phyloP scores from a whole-genome alignment of 2,113 vertebrate genomes.

The rabbit (Oryctolagus cuniculus) region mOryCun1.1 NC_091447.1:13023001-13023500 shows the following conservation, averaged over 20 bases:
- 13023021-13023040: not conserved
- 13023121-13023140: not conserved
- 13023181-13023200: not conserved
- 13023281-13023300: constrained; percentile 29
- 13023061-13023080: not conserved
- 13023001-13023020: not conserved
- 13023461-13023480: not conserved
- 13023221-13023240: not conserved
- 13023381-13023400: not conserved
- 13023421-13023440: constrained; percentile 30
- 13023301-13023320: not conserved
- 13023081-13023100: not conserved
- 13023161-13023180: not conserved
- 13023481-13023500: not conserved
- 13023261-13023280: not conserved
- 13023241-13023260: not conserved
- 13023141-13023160: not conserved
- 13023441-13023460: not conserved
- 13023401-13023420: not conserved
- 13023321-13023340: constrained; percentile 12
- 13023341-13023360: not conserved
- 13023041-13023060: not conserved
- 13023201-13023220: not conserved
- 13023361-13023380: not conserved
- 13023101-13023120: not conserved